A percentile compares a stretch with the other conserved stretches of the same genome.
phyloP scores from a whole-genome alignment of 2,888 invertebrate species.

The Cyclophora albipunctata region DNA sequence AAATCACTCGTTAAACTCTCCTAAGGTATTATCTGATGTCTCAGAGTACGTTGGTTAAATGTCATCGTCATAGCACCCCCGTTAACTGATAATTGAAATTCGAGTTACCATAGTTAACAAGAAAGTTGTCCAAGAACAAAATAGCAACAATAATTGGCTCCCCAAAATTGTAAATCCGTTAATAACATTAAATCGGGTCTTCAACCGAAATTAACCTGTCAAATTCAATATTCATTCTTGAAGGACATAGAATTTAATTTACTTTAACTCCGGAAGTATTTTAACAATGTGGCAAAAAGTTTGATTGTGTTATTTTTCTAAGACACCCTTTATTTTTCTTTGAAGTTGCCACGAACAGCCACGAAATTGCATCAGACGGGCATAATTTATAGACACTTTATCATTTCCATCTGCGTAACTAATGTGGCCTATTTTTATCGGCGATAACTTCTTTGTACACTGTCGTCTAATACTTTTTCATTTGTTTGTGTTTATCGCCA shows the following conservation, averaged over 20 bases:
- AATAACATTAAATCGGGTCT: too few species aligned
- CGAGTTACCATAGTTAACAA: too few species aligned
- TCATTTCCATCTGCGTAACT: constrained; percentile 29
- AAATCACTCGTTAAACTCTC: too few species aligned
- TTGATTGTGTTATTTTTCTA: constrained; percentile 26
- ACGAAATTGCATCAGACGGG: constrained; percentile 24
- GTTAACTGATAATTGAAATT: too few species aligned
- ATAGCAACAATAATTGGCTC: too few species aligned
- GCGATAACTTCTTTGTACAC: constrained; percentile 21
- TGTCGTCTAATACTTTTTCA: constrained; percentile 17
- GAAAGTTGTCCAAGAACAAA: too few species aligned
- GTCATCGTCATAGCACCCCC: too few species aligned
- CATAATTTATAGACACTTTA: constrained; percentile 35
- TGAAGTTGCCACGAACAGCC: constrained; percentile 13
- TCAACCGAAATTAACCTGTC: constrained; percentile 23
- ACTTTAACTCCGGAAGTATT: constrained; percentile 30
- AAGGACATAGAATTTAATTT: constrained; percentile 30
- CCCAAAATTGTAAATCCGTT: too few species aligned
- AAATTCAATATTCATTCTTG: constrained; percentile 31
- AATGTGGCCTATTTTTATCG: constrained; percentile 23
- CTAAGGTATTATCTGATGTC: too few species aligned
- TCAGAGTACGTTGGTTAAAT: too few species aligned
- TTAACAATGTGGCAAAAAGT: constrained; percentile 37
- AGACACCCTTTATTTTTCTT: constrained; percentile 23
- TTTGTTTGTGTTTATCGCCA: constrained; percentile 8